These are phyloP conservation scores for Enteromius paludinosus DNA, from an alignment of 2,797 vertebrate species.

Conservation along the genomic window DNA sequence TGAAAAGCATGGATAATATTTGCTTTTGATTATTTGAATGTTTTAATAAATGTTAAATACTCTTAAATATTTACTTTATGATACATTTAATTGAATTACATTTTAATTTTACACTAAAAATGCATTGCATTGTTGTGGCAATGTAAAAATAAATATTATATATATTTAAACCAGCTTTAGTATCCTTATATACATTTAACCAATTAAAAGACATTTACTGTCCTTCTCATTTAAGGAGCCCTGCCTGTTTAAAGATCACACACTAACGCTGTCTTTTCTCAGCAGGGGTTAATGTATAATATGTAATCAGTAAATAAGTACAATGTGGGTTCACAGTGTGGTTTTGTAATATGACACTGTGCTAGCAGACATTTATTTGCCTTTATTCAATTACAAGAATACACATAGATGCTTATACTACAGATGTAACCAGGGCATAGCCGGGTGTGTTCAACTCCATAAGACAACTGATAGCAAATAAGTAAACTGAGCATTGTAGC, in stretches of 20 bases:
- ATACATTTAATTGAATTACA: too few species aligned
- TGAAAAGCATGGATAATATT: not conserved
- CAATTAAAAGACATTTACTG: not conserved
- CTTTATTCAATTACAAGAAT: constrained; percentile 4
- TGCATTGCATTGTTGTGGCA: not conserved
- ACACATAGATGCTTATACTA: constrained; percentile 15
- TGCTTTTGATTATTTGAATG: not conserved
- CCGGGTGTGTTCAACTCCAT: not conserved
- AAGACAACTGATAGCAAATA: not conserved
- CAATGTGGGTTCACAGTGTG: constrained; percentile 22
- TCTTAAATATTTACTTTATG: not conserved
- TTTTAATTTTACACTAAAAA: not conserved
- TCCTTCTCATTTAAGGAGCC: not conserved
- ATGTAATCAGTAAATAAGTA: constrained; percentile 37
- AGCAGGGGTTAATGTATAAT: constrained; percentile 37
- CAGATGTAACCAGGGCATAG: not conserved
- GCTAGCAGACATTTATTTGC: constrained; percentile 1
- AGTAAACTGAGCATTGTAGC: constrained; percentile 17
- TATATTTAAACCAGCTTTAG: too few species aligned
- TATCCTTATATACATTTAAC: not conserved
- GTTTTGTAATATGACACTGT: constrained; percentile 5
- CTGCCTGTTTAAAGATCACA: not conserved
- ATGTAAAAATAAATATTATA: too few species aligned
- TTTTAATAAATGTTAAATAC: not conserved
- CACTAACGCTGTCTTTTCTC: constrained; percentile 35